phyloP scores from a whole-genome alignment of 1,140 invertebrate genomes.

The Diorhabda carinulata region DNA sequence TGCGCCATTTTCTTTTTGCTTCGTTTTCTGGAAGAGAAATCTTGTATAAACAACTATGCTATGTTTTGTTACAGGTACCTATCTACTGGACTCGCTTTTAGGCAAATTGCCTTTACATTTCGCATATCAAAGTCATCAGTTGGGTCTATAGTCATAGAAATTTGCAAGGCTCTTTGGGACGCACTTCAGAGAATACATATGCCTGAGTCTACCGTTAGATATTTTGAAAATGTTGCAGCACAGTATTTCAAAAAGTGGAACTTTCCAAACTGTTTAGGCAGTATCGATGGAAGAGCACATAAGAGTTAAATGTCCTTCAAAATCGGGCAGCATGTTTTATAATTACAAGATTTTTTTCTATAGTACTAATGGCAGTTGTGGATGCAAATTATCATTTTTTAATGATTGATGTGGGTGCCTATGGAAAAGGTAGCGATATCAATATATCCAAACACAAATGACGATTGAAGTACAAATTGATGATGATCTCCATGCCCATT shows the following conservation, averaged over 20 bases:
- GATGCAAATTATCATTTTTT: conserved; percentile 27
- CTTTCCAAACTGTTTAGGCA: conserved; percentile 46
- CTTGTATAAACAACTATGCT: background rate
- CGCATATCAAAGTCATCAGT: conserved; percentile 17
- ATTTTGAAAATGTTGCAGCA: conserved; percentile 13
- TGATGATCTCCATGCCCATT: too few species aligned
- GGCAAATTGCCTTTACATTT: conserved; percentile 19
- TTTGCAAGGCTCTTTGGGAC: conserved; percentile 7
- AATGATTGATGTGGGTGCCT: conserved; percentile 23
- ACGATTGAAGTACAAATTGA: too few species aligned
- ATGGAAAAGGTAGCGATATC: conserved; percentile 27
- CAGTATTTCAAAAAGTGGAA: conserved; percentile 11
- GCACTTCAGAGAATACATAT: conserved; percentile 15
- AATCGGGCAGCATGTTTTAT: conserved; percentile 23
- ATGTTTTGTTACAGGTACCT: conserved; percentile 21
- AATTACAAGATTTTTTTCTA: conserved; percentile 11
- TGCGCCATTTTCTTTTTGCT: conserved; percentile 50
- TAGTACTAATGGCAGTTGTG: conserved; percentile 18
- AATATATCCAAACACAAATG: background rate
- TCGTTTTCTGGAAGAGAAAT: conserved; percentile 46
- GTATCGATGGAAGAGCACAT: conserved; percentile 46
- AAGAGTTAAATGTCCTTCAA: conserved; percentile 16
- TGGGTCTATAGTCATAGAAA: conserved; percentile 12
- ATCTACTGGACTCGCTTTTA: conserved; percentile 17
- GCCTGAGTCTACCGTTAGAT: background rate